A percentile compares a stretch with the other conserved stretches of the same genome.
Evolutionary conservation across 2,113 vertebrate species (phyloP).

Genomic region (Labrus mixtus): DNA sequence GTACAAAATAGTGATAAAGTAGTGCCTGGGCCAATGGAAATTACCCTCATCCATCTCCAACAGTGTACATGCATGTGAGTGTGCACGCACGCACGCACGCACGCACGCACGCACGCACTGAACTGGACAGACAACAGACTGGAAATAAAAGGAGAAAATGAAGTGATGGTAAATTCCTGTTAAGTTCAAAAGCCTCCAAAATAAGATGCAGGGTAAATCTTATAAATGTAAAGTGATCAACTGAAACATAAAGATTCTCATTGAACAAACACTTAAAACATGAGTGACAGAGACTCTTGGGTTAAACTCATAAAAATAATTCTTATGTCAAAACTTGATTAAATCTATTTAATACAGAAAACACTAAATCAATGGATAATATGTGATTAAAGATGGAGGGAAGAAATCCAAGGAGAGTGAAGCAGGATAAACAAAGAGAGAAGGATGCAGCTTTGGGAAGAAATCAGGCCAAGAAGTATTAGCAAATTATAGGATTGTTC

Average conservation of each 20-base stretch:
- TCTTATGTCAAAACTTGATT: background rate
- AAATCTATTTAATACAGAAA: background rate
- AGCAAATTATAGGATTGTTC: background rate
- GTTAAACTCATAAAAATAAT: background rate
- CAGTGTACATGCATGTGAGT: background rate
- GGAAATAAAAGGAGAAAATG: conserved; percentile 1
- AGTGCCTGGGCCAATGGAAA: conserved; percentile 81
- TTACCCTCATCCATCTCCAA: conserved; percentile 85
- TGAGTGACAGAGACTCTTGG: background rate
- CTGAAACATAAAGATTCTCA: background rate
- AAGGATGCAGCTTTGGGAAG: background rate
- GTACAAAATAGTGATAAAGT: conserved; percentile 81
- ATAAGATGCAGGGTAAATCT: background rate
- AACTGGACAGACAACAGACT: conserved; percentile 7
- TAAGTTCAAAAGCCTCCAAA: conserved; percentile 17
- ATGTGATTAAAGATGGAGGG: background rate
- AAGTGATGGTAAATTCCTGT: conserved; percentile 1
- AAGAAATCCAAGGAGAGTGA: background rate
- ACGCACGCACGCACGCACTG: conserved; percentile 9
- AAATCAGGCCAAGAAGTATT: background rate
- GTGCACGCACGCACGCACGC: background rate
- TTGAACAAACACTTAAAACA: background rate
- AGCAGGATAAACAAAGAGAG: background rate
- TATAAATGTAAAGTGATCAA: background rate
- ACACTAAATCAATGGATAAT: background rate